Evolutionary conservation across 2,888 invertebrate genomes (phyloP), one percentile per base, ranked within the genome.

Genomic region (Dicyrtomina minuta): DNA sequence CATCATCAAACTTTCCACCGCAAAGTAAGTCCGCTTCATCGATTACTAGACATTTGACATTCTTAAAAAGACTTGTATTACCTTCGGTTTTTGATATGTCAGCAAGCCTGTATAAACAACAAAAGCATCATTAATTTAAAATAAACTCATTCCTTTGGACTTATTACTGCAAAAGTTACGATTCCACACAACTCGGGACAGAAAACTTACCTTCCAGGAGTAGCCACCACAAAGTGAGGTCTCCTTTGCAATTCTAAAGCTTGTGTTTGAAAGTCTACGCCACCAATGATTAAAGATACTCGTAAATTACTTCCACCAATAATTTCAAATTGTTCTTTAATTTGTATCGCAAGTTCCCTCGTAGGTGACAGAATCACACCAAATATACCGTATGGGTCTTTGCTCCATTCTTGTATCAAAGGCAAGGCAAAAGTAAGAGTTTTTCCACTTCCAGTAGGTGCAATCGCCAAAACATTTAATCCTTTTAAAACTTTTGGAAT

Each of bases 381-480:
- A 86, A 91, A 99, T 81, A 98, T 94, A 67, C 96, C 96, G 82
- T 91, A 95, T 0, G 97, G 97, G 82, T 99, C 97, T 80, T 94
- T 91, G 70, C 92, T 91, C 33, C 98, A 84, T 80, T 89, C 88
- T 81, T 97, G 94, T 56, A 98, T 82, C 79, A 98, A 93, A 0
- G 97, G 97, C 66, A 98, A 82, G 0, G 95, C 96, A 86, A 99
- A 99, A 0, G 98, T 96, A 80, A 98, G 88, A 0, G 99, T 99
- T 85, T 99, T 99, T 1, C 98, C 98, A 68, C 96, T 96, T 15
- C 98, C 98, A 10, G 98, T 99, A 82, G 97, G 96, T 0, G 97
- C 96, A 78, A 95, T 95, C 10, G 96, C 98, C 73, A 99, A 91
- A 78, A 95, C 94, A 84, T 97, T 93, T 77, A 87, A 84, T 0